Evolutionary conservation across 2,113 vertebrate genomes (phyloP).

Genomic region (Melanerpes formicivorus): DNA sequence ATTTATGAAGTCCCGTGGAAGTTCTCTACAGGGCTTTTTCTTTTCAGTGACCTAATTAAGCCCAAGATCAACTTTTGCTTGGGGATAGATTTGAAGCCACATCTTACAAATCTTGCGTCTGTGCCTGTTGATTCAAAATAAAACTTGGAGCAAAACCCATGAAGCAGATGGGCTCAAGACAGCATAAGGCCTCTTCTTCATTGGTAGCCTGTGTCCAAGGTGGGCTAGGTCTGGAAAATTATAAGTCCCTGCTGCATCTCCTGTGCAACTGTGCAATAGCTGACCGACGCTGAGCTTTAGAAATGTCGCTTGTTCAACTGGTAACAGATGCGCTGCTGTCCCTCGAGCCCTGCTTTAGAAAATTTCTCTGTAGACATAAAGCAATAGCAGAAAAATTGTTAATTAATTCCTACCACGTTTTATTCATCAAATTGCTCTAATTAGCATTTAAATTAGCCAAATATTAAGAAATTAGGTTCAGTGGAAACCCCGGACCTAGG

Average conservation of each 20-base stretch:
- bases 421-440: slow-evolving; percentile 63
- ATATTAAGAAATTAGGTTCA: slow-evolving; percentile 43
- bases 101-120: background rate
- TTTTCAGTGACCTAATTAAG: background rate
- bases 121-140: background rate
- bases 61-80: background rate
- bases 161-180: background rate
- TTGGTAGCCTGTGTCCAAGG: background rate
- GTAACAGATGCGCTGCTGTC: slow-evolving; percentile 46
- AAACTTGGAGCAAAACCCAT: background rate
- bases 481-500: slow-evolving; percentile 17
- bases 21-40: background rate
- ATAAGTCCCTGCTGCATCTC: background rate
- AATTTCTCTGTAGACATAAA: slow-evolving; percentile 54
- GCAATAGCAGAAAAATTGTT: slow-evolving; percentile 22
- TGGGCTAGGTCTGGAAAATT: background rate
- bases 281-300: background rate
- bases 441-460: slow-evolving; percentile 71
- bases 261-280: background rate
- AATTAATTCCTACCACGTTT: slow-evolving; percentile 53
- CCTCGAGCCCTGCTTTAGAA: slow-evolving; percentile 37
- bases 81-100: background rate
- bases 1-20: background rate
- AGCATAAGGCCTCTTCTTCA: background rate
- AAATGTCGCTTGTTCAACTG: background rate